A percentile compares a stretch with the other conserved stretches of the same genome.
Conservation (phyloP, 2,113 vertebrate species). For the Ageneiosus marmoratus region DNA sequence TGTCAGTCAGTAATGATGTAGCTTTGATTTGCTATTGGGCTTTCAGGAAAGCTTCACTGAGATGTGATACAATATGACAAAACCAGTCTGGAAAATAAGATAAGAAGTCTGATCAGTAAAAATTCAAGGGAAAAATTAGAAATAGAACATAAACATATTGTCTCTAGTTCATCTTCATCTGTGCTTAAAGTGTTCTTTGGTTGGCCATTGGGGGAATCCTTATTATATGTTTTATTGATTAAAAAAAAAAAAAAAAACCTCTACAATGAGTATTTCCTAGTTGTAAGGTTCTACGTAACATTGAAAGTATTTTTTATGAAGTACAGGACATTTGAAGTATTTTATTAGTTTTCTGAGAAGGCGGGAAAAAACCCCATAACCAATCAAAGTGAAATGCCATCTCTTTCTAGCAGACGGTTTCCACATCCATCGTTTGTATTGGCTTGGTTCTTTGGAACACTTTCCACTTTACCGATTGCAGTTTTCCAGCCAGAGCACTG, state of each 20-base stretch:
- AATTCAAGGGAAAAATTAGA: no score
- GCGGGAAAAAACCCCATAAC: not conserved
- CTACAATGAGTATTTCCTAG: not conserved
- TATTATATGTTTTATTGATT: not conserved
- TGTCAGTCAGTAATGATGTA: not conserved
- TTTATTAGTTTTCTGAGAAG: not conserved
- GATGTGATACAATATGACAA: not conserved
- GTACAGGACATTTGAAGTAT: no score
- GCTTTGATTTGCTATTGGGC: not conserved
- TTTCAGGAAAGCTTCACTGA: not conserved
- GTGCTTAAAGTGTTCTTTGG: not conserved
- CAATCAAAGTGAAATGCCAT: conserved; percentile 11
- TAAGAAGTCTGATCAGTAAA: no score
- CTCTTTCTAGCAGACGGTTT: conserved; percentile 5
- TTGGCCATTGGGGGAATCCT: not conserved
- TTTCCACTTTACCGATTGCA: not conserved
- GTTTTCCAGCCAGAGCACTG: conserved; percentile 5
- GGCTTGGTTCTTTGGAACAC: conserved; percentile 11
- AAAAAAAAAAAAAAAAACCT: no score
- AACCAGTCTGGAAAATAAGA: not conserved
- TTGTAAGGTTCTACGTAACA: not conserved
- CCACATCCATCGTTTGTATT: conserved; percentile 14
- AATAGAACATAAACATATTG: no score
- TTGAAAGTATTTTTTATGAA: conserved; percentile 2
- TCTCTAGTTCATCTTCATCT: no score